Conservation (phyloP, 2,113 vertebrate species). For the Castor canadensis region DNA sequence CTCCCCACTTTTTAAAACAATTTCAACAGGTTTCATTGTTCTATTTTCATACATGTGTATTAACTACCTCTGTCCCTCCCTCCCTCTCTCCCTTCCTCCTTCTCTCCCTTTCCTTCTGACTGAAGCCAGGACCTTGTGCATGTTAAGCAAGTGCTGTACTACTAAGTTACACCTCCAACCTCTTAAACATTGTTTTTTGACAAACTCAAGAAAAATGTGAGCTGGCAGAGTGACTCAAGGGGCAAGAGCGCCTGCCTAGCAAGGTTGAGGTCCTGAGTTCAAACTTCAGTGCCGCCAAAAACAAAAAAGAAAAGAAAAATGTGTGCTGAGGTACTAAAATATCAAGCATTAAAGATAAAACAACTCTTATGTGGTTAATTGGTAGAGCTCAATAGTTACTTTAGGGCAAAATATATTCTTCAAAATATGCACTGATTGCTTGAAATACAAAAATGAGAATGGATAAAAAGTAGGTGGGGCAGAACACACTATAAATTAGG, state of each 20-base stretch:
- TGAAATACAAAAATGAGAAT: slow-evolving; percentile 12
- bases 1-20: too few relatives aligned
- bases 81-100: too few relatives aligned
- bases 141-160: background rate
- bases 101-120: too few relatives aligned
- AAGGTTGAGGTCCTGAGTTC: too few relatives aligned
- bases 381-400: background rate
- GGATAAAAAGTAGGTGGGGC: background rate
- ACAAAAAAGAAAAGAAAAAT: too few relatives aligned
- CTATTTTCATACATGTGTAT: too few relatives aligned
- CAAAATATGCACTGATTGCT: background rate
- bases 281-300: too few relatives aligned
- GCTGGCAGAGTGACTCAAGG: too few relatives aligned
- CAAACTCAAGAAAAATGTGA: background rate
- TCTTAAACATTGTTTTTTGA: background rate
- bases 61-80: too few relatives aligned
- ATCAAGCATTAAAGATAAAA: background rate
- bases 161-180: background rate
- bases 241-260: too few relatives aligned
- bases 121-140: background rate
- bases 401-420: slow-evolving; percentile 32
- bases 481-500: background rate
- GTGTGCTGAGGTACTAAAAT: background rate
- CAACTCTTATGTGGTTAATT: background rate
- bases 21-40: too few relatives aligned